A percentile compares a stretch with the other conserved stretches of the same genome.
Conservation (phyloP, 2,888 invertebrate genomes). For the Nephrotoma flavescens region DNA sequence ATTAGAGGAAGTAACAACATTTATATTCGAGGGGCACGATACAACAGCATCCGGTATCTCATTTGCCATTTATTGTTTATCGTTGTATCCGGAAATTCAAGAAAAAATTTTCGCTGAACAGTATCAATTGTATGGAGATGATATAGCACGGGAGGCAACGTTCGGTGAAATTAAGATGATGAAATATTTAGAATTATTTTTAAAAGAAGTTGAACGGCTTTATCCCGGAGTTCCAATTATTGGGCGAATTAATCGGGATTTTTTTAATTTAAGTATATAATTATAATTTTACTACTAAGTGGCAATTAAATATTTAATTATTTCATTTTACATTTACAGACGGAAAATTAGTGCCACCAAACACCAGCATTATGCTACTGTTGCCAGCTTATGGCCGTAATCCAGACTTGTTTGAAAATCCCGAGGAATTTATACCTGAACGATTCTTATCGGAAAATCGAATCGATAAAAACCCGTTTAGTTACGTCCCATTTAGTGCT, state of each 20-base stretch:
- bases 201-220: slow-evolving; percentile 24
- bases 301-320: background rate
- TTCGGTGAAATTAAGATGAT: slow-evolving; percentile 23
- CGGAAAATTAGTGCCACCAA: slow-evolving; percentile 22
- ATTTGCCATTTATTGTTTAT: slow-evolving; percentile 36
- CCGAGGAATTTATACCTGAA: slow-evolving; percentile 33
- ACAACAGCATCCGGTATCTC: slow-evolving; percentile 42
- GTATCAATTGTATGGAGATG: slow-evolving; percentile 29
- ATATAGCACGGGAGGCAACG: slow-evolving; percentile 20
- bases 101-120: slow-evolving; percentile 37
- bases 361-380: slow-evolving; percentile 18
- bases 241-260: slow-evolving; percentile 19
- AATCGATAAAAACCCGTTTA: slow-evolving; percentile 32
- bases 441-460: slow-evolving; percentile 33
- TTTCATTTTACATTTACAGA: slow-evolving; percentile 15
- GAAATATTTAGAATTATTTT: slow-evolving; percentile 26
- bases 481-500: slow-evolving; percentile 46
- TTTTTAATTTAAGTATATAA: slow-evolving; percentile 21
- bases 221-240: slow-evolving; percentile 28
- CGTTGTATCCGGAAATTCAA: slow-evolving; percentile 36
- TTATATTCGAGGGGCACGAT: slow-evolving; percentile 38
- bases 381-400: background rate
- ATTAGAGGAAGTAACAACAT: slow-evolving; percentile 28
- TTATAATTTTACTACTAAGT: background rate
- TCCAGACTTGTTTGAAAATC: slow-evolving; percentile 21